Evolutionary conservation across 2,888 invertebrate species (phyloP).

Genomic region (Cloeon dipterum): DNA sequence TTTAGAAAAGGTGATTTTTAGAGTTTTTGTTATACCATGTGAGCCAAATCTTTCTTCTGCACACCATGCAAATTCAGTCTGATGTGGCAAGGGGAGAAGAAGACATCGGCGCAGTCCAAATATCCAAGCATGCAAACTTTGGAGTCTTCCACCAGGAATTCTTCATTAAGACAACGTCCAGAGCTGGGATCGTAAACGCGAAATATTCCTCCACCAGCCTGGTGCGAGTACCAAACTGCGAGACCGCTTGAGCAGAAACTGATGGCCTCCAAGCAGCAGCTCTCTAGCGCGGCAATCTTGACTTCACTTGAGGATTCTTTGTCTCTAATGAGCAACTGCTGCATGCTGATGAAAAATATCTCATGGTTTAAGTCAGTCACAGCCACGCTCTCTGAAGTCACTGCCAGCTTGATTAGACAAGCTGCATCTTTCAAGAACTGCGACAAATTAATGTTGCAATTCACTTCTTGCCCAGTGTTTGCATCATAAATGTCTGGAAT

Average conservation of each 20-base stretch:
- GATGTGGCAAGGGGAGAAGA: neutral
- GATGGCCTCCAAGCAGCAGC: neutral
- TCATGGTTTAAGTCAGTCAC: neutral
- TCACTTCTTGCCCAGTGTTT: too few relatives aligned
- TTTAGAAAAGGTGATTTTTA: too few relatives aligned
- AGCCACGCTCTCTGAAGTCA: neutral
- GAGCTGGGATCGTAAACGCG: neutral
- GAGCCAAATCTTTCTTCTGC: neutral
- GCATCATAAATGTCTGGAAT: too few relatives aligned
- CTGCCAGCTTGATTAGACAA: too few relatives aligned
- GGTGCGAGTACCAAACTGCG: neutral
- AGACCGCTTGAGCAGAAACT: neutral
- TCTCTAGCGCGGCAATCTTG: neutral
- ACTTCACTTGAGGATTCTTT: too few relatives aligned
- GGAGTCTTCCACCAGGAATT: neutral
- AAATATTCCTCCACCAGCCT: neutral
- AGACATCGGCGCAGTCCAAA: neutral
- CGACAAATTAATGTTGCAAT: too few relatives aligned
- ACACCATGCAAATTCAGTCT: neutral
- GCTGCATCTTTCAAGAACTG: too few relatives aligned
- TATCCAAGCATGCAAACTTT: neutral
- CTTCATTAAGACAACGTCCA: neutral
- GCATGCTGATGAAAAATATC: too few relatives aligned
- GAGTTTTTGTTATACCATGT: neutral
- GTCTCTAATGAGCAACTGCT: too few relatives aligned